These are phyloP conservation scores for Bombus soroeensis DNA, from an alignment of 1,140 invertebrate genomes.

Conservation along the genomic window DNA sequence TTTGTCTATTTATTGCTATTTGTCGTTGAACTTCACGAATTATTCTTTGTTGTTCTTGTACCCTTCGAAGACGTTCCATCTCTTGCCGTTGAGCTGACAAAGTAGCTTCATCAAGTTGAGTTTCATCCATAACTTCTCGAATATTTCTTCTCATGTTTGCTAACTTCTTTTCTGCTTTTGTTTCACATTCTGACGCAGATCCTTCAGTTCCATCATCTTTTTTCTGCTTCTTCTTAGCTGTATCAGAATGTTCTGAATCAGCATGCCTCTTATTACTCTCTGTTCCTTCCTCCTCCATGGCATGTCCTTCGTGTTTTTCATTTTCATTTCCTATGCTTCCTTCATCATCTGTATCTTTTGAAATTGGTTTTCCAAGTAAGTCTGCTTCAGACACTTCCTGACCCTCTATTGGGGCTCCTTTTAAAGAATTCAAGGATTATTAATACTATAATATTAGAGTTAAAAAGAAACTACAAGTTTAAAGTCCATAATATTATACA, in stretches of 20 bases:
- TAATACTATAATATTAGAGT: conserved; percentile 13
- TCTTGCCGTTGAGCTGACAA: conserved; percentile 96
- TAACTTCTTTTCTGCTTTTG: conserved; percentile 85
- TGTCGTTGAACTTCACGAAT: conserved; percentile 90
- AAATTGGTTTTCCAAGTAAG: conserved; percentile 76
- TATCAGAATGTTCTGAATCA: conserved; percentile 74
- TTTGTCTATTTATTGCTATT: conserved; percentile 87
- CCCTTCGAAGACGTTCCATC: conserved; percentile 91
- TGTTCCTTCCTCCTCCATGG: conserved; percentile 72
- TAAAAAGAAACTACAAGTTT: not conserved
- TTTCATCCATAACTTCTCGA: conserved; percentile 95
- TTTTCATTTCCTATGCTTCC: conserved; percentile 77
- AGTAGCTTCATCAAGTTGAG: conserved; percentile 95
- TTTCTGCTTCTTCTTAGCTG: conserved; percentile 73
- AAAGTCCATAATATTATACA: conserved; percentile 26
- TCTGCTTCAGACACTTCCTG: conserved; percentile 81
- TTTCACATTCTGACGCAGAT: conserved; percentile 73
- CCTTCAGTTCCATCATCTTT: conserved; percentile 78
- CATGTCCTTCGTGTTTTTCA: conserved; percentile 71
- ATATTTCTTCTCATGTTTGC: conserved; percentile 92
- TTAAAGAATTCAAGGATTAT: conserved; percentile 31
- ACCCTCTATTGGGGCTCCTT: conserved; percentile 80
- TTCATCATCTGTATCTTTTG: conserved; percentile 77
- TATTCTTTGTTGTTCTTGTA: conserved; percentile 92
- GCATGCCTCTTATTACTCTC: conserved; percentile 72